phyloP scores from a whole-genome alignment of 1,140 invertebrate species.

The Atta colombica region DNA sequence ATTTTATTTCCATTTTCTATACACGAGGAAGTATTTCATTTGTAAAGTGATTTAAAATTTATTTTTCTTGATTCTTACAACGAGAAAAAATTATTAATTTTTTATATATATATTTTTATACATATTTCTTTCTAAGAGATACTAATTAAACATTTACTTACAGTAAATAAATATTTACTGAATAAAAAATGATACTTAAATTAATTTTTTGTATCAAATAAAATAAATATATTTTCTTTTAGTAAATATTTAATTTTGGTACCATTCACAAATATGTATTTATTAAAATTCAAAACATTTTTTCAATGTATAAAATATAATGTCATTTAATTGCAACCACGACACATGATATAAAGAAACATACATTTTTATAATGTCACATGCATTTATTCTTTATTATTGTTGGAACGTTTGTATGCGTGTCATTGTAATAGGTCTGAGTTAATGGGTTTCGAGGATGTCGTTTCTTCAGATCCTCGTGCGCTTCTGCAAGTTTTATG shows the following conservation, averaged over 20 bases:
- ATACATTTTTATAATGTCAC: not conserved
- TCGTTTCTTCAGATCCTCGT: not conserved
- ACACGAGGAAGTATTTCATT: not conserved
- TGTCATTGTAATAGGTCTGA: not conserved
- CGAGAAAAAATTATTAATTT: no score
- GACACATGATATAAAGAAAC: not conserved
- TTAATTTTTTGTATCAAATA: no score
- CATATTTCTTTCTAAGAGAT: no score
- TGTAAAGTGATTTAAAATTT: not conserved
- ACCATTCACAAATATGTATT: no score
- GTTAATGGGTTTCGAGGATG: not conserved
- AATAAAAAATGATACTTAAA: no score
- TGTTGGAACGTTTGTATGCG: not conserved
- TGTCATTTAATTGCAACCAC: not conserved
- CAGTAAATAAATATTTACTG: no score
- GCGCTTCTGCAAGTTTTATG: constrained; percentile 28
- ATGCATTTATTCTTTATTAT: not conserved
- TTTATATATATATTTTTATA: no score
- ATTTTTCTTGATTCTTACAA: constrained; percentile 1
- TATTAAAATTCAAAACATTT: no score
- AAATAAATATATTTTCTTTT: no score
- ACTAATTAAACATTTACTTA: no score
- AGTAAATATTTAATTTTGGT: no score
- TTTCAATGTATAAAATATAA: not conserved
- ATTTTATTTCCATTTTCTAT: constrained; percentile 7